phyloP scores from a whole-genome alignment of 2,797 vertebrate species.

The Streptopelia turtur region DNA sequence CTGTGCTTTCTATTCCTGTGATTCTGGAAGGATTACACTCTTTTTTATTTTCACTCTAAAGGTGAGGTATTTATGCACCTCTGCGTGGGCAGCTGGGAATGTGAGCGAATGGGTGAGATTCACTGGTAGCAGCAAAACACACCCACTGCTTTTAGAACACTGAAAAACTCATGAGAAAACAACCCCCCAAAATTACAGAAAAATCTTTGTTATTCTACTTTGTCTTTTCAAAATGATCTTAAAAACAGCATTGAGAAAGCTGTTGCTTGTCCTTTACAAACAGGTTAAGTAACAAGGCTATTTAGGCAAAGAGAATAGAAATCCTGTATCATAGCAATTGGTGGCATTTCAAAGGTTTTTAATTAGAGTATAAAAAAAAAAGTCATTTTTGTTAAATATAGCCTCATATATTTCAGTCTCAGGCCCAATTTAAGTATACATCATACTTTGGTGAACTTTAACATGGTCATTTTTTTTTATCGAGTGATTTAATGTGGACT shows the following conservation, averaged over 20 bases:
- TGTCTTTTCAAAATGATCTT: background rate
- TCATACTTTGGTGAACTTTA: background rate
- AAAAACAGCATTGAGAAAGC: background rate
- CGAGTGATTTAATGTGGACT: background rate
- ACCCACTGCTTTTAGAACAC: background rate
- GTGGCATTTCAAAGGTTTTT: background rate
- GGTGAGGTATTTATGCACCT: background rate
- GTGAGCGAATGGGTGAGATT: background rate
- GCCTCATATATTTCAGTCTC: background rate
- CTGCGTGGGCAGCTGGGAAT: background rate
- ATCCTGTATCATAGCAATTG: background rate
- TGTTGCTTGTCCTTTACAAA: background rate
- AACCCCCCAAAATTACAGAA: background rate
- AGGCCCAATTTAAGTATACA: background rate
- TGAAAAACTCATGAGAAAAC: background rate
- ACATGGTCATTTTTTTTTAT: background rate
- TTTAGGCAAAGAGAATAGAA: constrained; percentile 10
- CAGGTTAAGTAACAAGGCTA: background rate
- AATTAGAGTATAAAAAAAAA: background rate
- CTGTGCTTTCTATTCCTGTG: background rate
- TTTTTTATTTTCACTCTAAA: background rate
- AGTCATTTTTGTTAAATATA: constrained; percentile 11
- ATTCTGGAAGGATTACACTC: background rate
- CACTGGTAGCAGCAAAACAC: background rate
- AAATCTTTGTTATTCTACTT: background rate